Conservation (phyloP, 2,888 invertebrate species). For the Epinotia brunnichana region DNA sequence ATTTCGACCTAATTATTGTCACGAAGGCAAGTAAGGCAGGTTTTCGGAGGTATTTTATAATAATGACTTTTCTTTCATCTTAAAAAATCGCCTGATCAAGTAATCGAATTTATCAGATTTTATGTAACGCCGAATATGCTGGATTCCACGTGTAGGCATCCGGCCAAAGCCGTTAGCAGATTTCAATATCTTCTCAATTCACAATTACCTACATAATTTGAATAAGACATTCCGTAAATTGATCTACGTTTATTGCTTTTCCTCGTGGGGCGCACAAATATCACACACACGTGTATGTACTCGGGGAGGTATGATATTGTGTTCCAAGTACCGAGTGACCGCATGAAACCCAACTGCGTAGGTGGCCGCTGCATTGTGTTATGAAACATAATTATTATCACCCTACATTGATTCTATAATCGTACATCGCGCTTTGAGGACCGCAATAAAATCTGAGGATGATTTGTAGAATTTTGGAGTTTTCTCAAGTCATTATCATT, state of each 20-base stretch:
- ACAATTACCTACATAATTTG: constrained; percentile 3
- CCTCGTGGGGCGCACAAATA: constrained; percentile 19
- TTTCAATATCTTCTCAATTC: constrained; percentile 12
- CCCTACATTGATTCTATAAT: constrained; percentile 17
- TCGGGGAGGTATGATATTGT: constrained; percentile 34
- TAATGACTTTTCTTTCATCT: neutral
- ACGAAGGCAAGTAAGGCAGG: constrained; percentile 20
- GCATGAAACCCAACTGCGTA: constrained; percentile 72
- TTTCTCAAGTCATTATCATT: too few species aligned
- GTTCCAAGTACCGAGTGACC: constrained; percentile 48
- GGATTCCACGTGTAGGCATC: constrained; percentile 20
- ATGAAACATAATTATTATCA: constrained; percentile 57
- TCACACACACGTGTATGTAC: constrained; percentile 43
- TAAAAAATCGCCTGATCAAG: neutral
- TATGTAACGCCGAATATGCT: neutral
- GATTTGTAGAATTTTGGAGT: too few species aligned
- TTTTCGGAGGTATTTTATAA: constrained; percentile 2
- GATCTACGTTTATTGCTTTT: constrained; percentile 20
- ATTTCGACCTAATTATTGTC: constrained; percentile 43
- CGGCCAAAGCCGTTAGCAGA: neutral
- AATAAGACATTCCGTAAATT: constrained; percentile 13
- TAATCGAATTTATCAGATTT: neutral
- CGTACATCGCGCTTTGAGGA: neutral
- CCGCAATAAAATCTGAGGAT: neutral
- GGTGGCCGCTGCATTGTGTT: constrained; percentile 54